Base-by-base conservation (phyloP, 2,113 vertebrate species). In the Colistium nudipinnis region DNA sequence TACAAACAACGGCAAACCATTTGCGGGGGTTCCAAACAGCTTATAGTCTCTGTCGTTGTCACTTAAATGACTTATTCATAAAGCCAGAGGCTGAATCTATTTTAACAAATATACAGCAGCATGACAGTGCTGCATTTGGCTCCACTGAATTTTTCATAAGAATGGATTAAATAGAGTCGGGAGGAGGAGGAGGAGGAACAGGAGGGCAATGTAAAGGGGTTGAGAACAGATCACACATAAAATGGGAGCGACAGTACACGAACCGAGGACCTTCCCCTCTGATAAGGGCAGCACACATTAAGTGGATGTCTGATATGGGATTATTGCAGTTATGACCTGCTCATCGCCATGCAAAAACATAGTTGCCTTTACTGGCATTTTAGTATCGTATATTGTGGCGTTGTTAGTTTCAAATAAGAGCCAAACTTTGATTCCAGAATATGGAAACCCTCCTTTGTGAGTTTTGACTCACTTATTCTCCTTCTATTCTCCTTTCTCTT, bases 41-140 rank as follows among this genome's bases (percentile, higher is more conserved):
- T 82, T 75, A 57, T 44, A 74, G 62, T 27, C 38, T 38, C 11
- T 43, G 73, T 64, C 61, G 74, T 17, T 77, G 63, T 73, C 8
- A 17, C 62, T 54, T 62, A 81, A 82, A 88, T 88, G 78, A 77
- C 53, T 82, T 84, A 85, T 85, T 88, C 82, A 87, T 78, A 66
- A 81, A 62, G 76, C 73, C 68, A 63, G 67, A 53, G 52, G 48
- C 59, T 61, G 56, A 52, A 62, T 82, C 44, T 43, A 55, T 81
- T 79, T 74, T 24, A 78, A 80, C 80, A 80, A 76, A 83, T 60
- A 72, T 41, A 66, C 75, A 73, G 36, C 52, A 51, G 38, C 30
- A 33, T 61, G 76, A 66, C 66, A 80, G 53, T 38, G 41, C 62
- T 71, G 68, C 71, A 59, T 83, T 88, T 82, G 81, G 63, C 67